Evolutionary conservation across 2,113 vertebrate genomes (phyloP).

Genomic region (Struthio camelus): DNA sequence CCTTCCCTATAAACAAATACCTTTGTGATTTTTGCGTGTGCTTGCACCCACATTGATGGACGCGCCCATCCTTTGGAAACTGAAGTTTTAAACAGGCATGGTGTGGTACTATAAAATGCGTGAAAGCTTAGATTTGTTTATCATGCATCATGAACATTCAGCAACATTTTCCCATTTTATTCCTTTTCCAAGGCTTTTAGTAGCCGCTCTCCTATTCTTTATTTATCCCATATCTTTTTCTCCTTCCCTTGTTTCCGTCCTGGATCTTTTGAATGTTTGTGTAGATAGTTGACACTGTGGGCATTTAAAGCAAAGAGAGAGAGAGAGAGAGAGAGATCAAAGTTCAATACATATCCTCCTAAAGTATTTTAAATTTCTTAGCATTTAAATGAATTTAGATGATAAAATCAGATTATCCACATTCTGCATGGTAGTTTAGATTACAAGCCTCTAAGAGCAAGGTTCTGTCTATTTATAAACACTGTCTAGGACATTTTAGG

Average conservation of each 20-base stretch:
- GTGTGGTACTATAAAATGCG: neutral
- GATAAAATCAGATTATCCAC: neutral
- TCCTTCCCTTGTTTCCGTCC: neutral
- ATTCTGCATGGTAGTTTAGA: neutral
- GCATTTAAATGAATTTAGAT: neutral
- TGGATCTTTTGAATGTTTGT: neutral
- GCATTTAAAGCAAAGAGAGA: neutral
- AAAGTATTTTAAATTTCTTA: neutral
- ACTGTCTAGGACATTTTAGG: neutral
- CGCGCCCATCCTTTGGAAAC: neutral
- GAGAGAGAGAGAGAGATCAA: neutral
- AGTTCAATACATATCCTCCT: neutral
- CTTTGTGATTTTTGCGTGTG: neutral
- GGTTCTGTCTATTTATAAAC: neutral
- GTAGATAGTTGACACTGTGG: neutral
- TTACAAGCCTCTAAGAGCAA: neutral
- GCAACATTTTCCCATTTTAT: neutral
- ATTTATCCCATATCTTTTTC: neutral
- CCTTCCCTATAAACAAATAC: neutral
- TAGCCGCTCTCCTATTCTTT: neutral
- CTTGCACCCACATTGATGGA: neutral
- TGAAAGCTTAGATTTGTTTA: neutral
- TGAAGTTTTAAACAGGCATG: neutral
- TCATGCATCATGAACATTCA: neutral
- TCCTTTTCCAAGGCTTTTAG: neutral